Base-by-base conservation (phyloP, 1,140 invertebrate genomes). In the Neodiprion pinetum region DNA sequence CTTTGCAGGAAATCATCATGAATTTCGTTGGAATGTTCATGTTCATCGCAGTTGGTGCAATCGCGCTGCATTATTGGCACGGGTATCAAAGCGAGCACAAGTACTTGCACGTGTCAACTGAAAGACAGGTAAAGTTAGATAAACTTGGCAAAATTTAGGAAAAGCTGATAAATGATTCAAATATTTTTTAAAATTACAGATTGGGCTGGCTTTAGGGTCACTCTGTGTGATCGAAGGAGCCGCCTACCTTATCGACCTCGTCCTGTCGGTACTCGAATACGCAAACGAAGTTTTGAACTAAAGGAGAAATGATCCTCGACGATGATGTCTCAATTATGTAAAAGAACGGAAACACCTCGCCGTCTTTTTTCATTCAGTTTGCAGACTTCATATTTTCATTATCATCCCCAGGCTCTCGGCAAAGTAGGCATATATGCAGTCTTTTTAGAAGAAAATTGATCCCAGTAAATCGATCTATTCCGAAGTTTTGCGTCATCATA, bases 21-120 rank as follows among this genome's bases (percentile, higher is more conserved):
- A 96, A 96, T 85, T 93, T 96, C 74, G 90, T 95, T 67, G 95
- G 95, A 10, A 92, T 94, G 72, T 93, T 96, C 82, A 89, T 96
- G 89, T 96, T 95, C 90, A 88, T 96, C 7, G 93, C 94, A 0
- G 93, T 96, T 7, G 95, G 95, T 1, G 95, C 93, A 2, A 94
- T 94, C 23, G 94, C 95, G 0, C 88, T 96, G 21, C 95, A 96
- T 86, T 96, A 96, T 86, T 96, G 95, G 95, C 91, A 93, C 72
- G 95, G 95, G 9, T 96, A 95, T 87, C 91, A 93, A 83, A 90
- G 91, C 17, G 94, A 95, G 79, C 91, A 95, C 80, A 93, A 94
- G 79, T 95, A 91, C 84, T 86, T 91, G 47, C 89, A 91, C 68
- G 90, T 93, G 1, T 89, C 90, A 48, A 90, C 92, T 3, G 94